phyloP scores from a whole-genome alignment of 2,888 invertebrate species.

The Perdita meconis region DNA sequence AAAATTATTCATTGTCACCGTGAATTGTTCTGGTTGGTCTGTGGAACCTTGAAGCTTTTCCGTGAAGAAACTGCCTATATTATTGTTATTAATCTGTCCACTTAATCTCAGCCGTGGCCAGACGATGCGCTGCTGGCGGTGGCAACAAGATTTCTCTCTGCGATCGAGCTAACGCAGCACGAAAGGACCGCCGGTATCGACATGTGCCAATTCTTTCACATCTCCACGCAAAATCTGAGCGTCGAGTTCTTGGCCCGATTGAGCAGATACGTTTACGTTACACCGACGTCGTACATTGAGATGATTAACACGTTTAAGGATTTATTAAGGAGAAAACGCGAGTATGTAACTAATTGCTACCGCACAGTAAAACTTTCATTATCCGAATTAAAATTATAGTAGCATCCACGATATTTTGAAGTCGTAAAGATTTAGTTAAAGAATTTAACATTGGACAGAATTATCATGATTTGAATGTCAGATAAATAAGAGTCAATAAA shows the following conservation, averaged over 20 bases:
- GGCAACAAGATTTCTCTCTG: conserved; percentile 92
- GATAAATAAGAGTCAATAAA: no score
- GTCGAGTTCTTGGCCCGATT: conserved; percentile 88
- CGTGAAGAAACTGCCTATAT: no score
- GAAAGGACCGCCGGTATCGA: conserved; percentile 92
- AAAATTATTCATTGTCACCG: no score
- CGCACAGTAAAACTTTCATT: not conserved
- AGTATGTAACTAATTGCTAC: no score
- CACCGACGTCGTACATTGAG: conserved; percentile 96
- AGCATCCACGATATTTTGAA: no score
- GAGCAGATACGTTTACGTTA: conserved; percentile 93
- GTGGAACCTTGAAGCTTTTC: not conserved
- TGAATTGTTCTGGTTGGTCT: no score
- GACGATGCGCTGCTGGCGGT: conserved; percentile 96
- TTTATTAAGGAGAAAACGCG: conserved; percentile 90
- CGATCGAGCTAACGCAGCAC: conserved; percentile 90
- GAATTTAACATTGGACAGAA: no score
- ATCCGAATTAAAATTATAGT: not conserved
- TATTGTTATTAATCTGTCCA: no score
- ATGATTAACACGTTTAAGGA: conserved; percentile 95
- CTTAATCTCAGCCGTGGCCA: conserved; percentile 91
- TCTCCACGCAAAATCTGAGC: conserved; percentile 91
- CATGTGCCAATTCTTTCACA: conserved; percentile 96
- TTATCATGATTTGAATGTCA: no score
- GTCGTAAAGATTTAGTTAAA: no score